Conservation (phyloP, 2,797 vertebrate species). For the Mormyrus proboscirostris region DNA sequence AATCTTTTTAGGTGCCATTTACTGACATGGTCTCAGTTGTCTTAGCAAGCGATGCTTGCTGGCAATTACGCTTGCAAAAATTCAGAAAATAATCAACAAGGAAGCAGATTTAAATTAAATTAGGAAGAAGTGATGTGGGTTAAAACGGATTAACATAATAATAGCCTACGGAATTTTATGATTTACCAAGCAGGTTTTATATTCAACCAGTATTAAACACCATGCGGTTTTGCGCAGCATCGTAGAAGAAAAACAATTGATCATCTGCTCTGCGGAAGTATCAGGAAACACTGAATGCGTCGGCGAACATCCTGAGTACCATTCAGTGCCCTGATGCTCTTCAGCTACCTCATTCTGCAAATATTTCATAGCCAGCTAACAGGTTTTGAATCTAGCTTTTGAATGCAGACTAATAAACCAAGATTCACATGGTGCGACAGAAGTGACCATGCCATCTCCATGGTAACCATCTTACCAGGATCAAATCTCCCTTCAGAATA, state of each 20-base stretch:
- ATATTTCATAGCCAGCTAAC: neutral
- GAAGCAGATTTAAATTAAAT: neutral
- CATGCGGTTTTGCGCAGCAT: neutral
- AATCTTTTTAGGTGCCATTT: neutral
- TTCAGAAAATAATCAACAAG: neutral
- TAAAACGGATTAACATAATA: conserved; percentile 3
- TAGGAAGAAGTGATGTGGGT: neutral
- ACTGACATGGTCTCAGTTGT: neutral
- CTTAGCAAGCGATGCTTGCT: neutral
- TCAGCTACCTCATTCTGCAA: neutral
- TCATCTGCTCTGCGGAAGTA: neutral
- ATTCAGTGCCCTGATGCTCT: neutral
- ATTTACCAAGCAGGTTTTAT: neutral
- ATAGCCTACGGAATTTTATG: neutral
- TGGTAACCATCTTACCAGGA: conserved; percentile 40
- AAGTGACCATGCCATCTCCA: conserved; percentile 47
- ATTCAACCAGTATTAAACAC: neutral
- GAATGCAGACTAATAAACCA: neutral
- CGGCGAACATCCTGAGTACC: too few species aligned
- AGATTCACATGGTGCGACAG: conserved; percentile 7
- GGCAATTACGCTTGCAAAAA: neutral
- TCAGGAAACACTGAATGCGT: neutral
- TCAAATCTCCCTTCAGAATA: conserved; percentile 1
- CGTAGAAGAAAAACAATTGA: neutral
- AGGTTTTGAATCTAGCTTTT: neutral